Conservation (phyloP, 1,140 invertebrate species). For the Pantala flavescens region DNA sequence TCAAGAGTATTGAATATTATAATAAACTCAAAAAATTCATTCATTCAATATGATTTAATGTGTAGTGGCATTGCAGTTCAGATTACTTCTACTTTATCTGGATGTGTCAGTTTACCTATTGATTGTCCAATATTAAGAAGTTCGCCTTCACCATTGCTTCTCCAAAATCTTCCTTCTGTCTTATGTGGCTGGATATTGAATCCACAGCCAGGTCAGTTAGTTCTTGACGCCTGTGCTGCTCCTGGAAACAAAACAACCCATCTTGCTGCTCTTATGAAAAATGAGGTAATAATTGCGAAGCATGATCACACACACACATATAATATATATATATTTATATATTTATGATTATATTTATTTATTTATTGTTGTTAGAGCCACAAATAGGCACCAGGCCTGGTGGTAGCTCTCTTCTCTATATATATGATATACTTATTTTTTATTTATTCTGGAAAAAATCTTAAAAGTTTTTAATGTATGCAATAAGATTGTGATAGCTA, state of each 20-base stretch:
- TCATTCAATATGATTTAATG: background rate
- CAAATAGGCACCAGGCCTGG: too few relatives aligned
- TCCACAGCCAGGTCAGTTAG: slow-evolving; percentile 52
- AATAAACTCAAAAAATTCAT: too few relatives aligned
- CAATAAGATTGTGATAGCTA: too few relatives aligned
- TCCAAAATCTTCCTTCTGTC: slow-evolving; percentile 82
- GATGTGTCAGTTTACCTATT: background rate
- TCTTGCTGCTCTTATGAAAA: slow-evolving; percentile 64
- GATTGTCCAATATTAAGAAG: background rate
- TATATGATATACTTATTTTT: too few relatives aligned
- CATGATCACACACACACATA: too few relatives aligned
- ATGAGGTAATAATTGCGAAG: slow-evolving; percentile 47
- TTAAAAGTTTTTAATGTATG: too few relatives aligned
- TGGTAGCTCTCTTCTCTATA: too few relatives aligned
- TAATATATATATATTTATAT: too few relatives aligned
- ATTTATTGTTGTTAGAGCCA: too few relatives aligned
- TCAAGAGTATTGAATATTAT: too few relatives aligned
- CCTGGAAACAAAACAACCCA: slow-evolving; percentile 87
- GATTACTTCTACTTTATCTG: background rate
- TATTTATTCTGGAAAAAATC: too few relatives aligned
- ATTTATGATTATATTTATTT: too few relatives aligned
- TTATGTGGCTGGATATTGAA: slow-evolving; percentile 61
- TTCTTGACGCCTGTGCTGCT: slow-evolving; percentile 84
- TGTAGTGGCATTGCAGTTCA: background rate
- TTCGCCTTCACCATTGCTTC: slow-evolving; percentile 15